Conservation (phyloP, 30 jellyfish, hydroid and myxozoan species). For the Hydractinia symbiolongicarpus region DNA sequence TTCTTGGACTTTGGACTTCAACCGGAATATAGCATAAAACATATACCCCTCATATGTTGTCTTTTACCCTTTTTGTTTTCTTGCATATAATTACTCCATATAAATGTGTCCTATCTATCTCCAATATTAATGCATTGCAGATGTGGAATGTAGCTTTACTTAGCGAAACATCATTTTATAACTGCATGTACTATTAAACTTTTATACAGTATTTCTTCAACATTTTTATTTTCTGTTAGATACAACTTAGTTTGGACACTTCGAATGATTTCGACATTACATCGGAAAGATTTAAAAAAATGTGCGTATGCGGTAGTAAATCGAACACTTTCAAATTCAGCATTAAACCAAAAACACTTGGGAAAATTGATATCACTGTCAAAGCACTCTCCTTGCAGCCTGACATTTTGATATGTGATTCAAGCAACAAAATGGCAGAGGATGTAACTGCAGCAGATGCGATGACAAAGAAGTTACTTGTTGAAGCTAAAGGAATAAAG, state of each 20-base stretch:
- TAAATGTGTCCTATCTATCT: no score
- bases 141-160: no score
- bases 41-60: no score
- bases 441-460: constrained; percentile 23
- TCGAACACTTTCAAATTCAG: constrained; percentile 67
- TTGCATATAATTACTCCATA: no score
- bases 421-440: constrained; percentile 29
- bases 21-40: no score
- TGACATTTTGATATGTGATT: background rate
- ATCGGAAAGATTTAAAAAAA: constrained; percentile 22
- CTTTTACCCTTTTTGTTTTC: no score
- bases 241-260: constrained; percentile 6
- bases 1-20: no score
- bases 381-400: constrained; percentile 19
- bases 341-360: constrained; percentile 46
- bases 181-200: background rate
- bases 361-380: constrained; percentile 51
- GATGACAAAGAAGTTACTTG: constrained; percentile 19
- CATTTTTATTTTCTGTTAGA: background rate
- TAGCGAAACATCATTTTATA: background rate
- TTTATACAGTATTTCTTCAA: background rate
- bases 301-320: constrained; percentile 63
- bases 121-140: background rate
- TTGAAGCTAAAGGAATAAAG: constrained; percentile 70
- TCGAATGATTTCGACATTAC: constrained; percentile 27